Evolutionary conservation across 2,113 vertebrate genomes (phyloP).

Genomic region (Nesogale talazaci): DNA sequence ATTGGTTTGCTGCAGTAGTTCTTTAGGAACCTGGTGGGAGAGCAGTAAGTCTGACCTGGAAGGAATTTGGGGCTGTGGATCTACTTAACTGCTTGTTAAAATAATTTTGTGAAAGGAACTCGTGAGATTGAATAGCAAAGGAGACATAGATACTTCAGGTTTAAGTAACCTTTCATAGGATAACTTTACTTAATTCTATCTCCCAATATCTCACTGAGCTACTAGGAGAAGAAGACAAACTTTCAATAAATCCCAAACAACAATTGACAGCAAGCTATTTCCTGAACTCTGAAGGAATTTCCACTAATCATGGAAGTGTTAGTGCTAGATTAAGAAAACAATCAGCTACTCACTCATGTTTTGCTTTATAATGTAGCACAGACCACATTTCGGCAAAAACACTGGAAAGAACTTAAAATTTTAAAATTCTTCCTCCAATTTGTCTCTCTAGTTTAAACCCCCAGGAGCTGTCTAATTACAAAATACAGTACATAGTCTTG

Average conservation of each 20-base stretch:
- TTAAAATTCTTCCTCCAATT: background rate
- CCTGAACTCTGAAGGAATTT: background rate
- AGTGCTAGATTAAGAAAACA: background rate
- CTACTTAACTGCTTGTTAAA: background rate
- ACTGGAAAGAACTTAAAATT: background rate
- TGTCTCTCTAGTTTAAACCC: accelerated
- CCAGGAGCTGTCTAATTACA: background rate
- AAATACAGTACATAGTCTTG: background rate
- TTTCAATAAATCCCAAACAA: background rate
- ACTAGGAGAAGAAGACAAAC: background rate
- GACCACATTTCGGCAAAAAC: background rate
- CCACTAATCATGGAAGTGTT: background rate
- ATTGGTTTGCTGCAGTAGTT: background rate
- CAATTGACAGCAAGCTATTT: background rate
- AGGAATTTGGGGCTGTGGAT: background rate
- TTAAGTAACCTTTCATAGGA: background rate
- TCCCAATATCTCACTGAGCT: background rate
- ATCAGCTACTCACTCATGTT: background rate
- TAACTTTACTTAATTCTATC: background rate
- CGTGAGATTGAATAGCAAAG: background rate
- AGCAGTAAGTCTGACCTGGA: background rate
- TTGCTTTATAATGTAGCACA: background rate
- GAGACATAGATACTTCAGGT: background rate
- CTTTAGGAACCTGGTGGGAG: background rate
- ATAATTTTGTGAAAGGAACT: background rate